These are phyloP conservation scores for Isoperla grammatica DNA, from an alignment of 2,888 invertebrate species.

Conservation along the genomic window DNA sequence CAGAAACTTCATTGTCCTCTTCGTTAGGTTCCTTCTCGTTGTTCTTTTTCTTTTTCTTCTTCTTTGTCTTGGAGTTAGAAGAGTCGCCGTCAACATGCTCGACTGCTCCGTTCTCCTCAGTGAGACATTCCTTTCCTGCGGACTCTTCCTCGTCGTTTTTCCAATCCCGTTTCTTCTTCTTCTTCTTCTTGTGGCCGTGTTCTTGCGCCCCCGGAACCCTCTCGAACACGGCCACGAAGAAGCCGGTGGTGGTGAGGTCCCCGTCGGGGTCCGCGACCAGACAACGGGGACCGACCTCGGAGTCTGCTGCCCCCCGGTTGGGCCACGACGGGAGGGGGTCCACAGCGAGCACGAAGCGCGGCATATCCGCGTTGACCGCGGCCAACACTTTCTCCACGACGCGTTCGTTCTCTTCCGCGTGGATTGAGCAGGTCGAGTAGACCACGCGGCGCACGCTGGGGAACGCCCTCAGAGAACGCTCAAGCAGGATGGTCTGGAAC, in stretches of 20 bases:
- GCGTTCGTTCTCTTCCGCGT: conserved; percentile 87
- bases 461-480: conserved; percentile 78
- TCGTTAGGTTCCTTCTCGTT: conserved; percentile 27
- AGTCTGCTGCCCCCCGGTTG: conserved; percentile 60
- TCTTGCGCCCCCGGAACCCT: conserved; percentile 26
- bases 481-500: conserved; percentile 76
- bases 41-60: conserved; percentile 26
- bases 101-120: conserved; percentile 16
- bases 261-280: conserved; percentile 68
- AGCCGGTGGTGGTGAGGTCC: conserved; percentile 79
- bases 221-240: conserved; percentile 90
- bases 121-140: background rate
- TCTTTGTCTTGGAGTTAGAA: conserved; percentile 13
- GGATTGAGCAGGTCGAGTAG: conserved; percentile 94
- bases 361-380: conserved; percentile 29
- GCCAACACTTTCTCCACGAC: conserved; percentile 71
- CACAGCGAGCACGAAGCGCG: conserved; percentile 53
- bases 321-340: conserved; percentile 61
- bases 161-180: conserved; percentile 42
- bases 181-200: conserved; percentile 44
- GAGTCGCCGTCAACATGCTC: conserved; percentile 36
- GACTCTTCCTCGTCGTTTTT: conserved; percentile 41
- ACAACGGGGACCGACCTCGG: conserved; percentile 64
- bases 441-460: conserved; percentile 79
- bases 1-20: conserved; percentile 15